A percentile compares a stretch with the other conserved stretches of the same genome.
These are phyloP conservation scores for Falco punctatus DNA, from an alignment of 2,113 vertebrate species.

Conservation along the genomic window DNA sequence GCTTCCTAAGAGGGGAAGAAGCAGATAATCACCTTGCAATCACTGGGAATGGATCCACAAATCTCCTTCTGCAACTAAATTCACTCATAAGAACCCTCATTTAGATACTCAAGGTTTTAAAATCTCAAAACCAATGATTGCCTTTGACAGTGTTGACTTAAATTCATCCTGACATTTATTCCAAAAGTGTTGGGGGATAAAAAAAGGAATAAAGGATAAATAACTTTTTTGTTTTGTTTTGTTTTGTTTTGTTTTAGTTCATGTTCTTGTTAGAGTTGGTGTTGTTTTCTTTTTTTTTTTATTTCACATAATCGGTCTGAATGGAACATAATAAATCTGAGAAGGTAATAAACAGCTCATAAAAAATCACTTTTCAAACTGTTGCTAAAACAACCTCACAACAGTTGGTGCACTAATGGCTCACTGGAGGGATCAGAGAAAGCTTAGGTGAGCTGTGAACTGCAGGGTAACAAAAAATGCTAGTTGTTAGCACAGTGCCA, in stretches of 20 bases:
- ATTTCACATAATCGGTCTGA: constrained; percentile 10
- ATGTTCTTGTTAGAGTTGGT: background rate
- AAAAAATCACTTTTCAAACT: constrained; percentile 64
- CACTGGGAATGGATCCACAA: background rate
- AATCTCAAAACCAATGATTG: background rate
- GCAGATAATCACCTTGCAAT: background rate
- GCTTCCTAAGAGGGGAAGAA: background rate
- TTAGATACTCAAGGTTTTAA: background rate
- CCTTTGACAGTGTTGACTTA: background rate
- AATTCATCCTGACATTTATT: constrained; percentile 3
- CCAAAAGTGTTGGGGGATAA: background rate
- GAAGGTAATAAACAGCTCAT: constrained; percentile 67
- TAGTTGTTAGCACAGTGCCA: background rate
- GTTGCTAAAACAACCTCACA: constrained; percentile 50
- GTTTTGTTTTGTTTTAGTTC: background rate
- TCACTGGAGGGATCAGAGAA: constrained; percentile 28
- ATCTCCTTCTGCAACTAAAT: constrained; percentile 10
- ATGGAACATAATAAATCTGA: constrained; percentile 56
- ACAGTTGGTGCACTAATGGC: constrained; percentile 41
- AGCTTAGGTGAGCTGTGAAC: constrained; percentile 28
- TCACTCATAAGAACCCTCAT: background rate
- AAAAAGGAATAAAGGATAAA: background rate
- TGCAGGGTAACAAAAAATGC: background rate
- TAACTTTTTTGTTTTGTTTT: background rate
- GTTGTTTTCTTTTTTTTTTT: background rate